These are phyloP conservation scores for Cosmopolites sordidus DNA, from an alignment of 2,888 invertebrate genomes.

Conservation along the genomic window DNA sequence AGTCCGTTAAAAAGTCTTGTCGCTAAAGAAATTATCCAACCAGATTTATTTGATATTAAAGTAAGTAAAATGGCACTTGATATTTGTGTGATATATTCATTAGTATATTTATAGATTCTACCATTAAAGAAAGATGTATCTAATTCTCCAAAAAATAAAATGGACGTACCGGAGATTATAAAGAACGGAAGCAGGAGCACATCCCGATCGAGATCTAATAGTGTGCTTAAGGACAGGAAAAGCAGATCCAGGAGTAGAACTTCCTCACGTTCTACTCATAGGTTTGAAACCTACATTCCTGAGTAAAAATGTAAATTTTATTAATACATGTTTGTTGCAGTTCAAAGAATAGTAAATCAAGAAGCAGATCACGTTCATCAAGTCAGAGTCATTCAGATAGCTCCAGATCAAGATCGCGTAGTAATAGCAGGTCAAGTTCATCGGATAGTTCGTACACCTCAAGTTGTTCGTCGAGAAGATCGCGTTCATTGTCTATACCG, in stretches of 20 bases:
- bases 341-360: constrained; percentile 26
- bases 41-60: constrained; percentile 44
- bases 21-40: constrained; percentile 31
- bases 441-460: constrained; percentile 33
- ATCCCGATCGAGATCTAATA: constrained; percentile 39
- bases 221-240: constrained; percentile 33
- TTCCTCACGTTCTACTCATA: constrained; percentile 51
- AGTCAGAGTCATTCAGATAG: constrained; percentile 26
- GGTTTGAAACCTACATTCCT: constrained; percentile 33
- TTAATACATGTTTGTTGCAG: constrained; percentile 23
- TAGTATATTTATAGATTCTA: constrained; percentile 29
- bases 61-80: constrained; percentile 11
- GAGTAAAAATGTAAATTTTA: not conserved
- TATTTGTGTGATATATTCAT: not conserved
- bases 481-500: constrained; percentile 85
- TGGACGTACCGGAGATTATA: constrained; percentile 35
- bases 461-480: constrained; percentile 42
- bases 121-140: constrained; percentile 36
- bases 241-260: constrained; percentile 45
- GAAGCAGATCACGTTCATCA: constrained; percentile 33
- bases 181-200: constrained; percentile 29
- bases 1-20: constrained; percentile 4
- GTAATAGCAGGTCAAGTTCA: constrained; percentile 48
- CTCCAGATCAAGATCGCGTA: constrained; percentile 27
- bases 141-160: constrained; percentile 27